These are phyloP conservation scores for Brachionus calyciflorus DNA, from an alignment of 1,140 invertebrate species.

Conservation along the genomic window DNA sequence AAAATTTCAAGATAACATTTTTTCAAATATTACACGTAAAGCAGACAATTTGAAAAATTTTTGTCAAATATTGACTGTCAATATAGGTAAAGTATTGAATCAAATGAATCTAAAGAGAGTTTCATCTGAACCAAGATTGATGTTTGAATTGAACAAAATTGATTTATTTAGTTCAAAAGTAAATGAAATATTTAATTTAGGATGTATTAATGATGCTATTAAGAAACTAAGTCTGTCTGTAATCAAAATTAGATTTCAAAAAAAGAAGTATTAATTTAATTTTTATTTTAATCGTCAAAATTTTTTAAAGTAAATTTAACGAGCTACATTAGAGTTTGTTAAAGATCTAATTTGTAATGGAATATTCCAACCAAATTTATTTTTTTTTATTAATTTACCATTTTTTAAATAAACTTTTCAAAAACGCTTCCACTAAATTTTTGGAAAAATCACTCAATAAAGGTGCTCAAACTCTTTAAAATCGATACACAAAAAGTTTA, in stretches of 20 bases:
- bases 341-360: too few species aligned
- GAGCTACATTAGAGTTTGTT: too few species aligned
- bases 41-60: neutral
- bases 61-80: constrained; percentile 9
- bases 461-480: too few species aligned
- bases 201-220: neutral
- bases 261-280: neutral
- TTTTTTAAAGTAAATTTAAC: too few species aligned
- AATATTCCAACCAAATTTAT: too few species aligned
- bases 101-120: neutral
- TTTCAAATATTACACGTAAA: neutral
- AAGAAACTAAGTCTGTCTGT: neutral
- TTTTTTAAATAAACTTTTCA: too few species aligned
- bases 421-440: too few species aligned
- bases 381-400: too few species aligned
- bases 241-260: neutral
- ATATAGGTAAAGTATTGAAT: neutral
- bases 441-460: too few species aligned
- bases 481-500: too few species aligned
- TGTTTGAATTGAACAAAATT: neutral
- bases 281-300: neutral
- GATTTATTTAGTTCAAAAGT: neutral
- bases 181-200: constrained; percentile 11
- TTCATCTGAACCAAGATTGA: neutral
- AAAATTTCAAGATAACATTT: neutral